Conservation (phyloP, 2,888 invertebrate species). For the Drosophila limbata region DNA sequence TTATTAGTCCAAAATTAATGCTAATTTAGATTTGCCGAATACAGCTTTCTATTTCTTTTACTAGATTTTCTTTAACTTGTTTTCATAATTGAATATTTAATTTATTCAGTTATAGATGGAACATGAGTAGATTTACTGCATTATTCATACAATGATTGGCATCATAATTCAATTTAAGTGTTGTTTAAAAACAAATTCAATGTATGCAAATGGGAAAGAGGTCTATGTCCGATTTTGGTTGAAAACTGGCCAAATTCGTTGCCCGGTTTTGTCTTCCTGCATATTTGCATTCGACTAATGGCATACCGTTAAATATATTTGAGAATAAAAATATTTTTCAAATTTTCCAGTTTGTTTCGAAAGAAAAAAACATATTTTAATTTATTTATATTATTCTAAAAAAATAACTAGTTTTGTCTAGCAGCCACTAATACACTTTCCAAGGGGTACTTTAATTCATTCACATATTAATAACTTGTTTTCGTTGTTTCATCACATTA, state of each 20-base stretch:
- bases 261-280: constrained; percentile 36
- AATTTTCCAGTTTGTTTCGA: constrained; percentile 36
- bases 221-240: constrained; percentile 8
- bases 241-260: constrained; percentile 16
- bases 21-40: constrained; percentile 28
- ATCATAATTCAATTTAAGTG: constrained; percentile 31
- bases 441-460: neutral
- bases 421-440: neutral
- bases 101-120: constrained; percentile 1
- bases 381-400: constrained; percentile 15
- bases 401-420: constrained; percentile 39
- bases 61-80: constrained; percentile 2
- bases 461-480: constrained; percentile 1
- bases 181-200: neutral
- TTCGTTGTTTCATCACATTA: neutral
- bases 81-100: constrained; percentile 4
- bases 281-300: constrained; percentile 18
- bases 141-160: constrained; percentile 11
- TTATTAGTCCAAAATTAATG: constrained; percentile 44
- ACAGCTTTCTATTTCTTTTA: neutral
- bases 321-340: neutral
- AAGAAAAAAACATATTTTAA: constrained; percentile 12
- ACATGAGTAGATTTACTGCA: constrained; percentile 1
- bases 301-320: neutral
- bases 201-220: constrained; percentile 16